Conservation (phyloP, 2,888 invertebrate species). For the Ophion ellenae region DNA sequence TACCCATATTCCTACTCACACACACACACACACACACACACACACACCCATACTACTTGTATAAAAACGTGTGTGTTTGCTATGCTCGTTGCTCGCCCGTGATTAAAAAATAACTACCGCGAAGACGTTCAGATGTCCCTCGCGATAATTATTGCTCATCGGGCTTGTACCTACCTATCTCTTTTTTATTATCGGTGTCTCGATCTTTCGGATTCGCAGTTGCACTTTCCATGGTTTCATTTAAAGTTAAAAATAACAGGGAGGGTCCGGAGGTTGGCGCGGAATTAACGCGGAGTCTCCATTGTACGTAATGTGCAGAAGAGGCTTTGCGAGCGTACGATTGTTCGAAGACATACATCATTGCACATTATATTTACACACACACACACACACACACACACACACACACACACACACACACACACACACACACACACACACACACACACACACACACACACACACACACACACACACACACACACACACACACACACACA, state of each 20-base stretch:
- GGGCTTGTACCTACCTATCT: neutral
- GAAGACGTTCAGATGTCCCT: neutral
- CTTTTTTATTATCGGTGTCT: neutral
- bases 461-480: neutral
- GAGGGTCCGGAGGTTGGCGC: no score
- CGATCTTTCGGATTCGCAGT: neutral
- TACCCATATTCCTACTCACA: neutral
- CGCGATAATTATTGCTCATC: neutral
- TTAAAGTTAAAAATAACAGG: no score
- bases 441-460: no score
- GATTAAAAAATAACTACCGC: no score
- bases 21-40: neutral
- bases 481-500: no score
- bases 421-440: no score
- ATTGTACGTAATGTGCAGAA: neutral
- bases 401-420: no score
- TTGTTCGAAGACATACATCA: conserved; percentile 18
- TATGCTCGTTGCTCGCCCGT: neutral
- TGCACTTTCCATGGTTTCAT: neutral
- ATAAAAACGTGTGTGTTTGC: neutral
- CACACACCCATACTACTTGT: neutral
- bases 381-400: no score
- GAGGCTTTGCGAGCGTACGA: conserved; percentile 8
- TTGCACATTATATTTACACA: neutral
- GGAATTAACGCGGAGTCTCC: no score